Evolutionary conservation across 2,113 vertebrate species (phyloP).

Genomic region (Spilogale gracilis): DNA sequence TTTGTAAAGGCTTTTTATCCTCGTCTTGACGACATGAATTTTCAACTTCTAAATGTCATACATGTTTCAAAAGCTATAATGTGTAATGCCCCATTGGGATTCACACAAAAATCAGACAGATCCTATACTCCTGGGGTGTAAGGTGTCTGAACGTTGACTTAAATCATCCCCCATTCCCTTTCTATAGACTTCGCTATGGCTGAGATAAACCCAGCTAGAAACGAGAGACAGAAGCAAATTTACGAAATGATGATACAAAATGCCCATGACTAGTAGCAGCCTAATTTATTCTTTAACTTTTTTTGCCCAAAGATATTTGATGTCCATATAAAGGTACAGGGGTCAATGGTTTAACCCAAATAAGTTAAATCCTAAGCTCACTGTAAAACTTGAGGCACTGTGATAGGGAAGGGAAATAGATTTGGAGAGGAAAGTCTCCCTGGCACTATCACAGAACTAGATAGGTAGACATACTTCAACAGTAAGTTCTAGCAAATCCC

Average conservation of each 20-base stretch:
- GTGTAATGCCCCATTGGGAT: background rate
- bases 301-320: background rate
- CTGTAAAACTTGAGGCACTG: background rate
- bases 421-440: background rate
- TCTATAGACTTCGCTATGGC: background rate
- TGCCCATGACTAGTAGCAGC: background rate
- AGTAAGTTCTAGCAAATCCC: background rate
- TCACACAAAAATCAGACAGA: background rate
- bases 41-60: background rate
- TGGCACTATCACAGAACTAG: background rate
- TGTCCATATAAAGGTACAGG: background rate
- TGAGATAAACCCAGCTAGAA: background rate
- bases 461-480: background rate
- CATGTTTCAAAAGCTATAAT: background rate
- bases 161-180: background rate
- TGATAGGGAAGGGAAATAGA: background rate
- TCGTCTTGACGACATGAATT: background rate
- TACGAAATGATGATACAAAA: background rate
- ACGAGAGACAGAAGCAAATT: background rate
- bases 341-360: background rate
- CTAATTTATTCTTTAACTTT: background rate
- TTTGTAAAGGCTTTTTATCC: background rate
- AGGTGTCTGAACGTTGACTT: background rate
- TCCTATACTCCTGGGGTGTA: fast-evolving
- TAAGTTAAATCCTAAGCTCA: constrained; percentile 30